Evolutionary conservation across 2,888 invertebrate genomes (phyloP).

Genomic region (Volucella bombylans): DNA sequence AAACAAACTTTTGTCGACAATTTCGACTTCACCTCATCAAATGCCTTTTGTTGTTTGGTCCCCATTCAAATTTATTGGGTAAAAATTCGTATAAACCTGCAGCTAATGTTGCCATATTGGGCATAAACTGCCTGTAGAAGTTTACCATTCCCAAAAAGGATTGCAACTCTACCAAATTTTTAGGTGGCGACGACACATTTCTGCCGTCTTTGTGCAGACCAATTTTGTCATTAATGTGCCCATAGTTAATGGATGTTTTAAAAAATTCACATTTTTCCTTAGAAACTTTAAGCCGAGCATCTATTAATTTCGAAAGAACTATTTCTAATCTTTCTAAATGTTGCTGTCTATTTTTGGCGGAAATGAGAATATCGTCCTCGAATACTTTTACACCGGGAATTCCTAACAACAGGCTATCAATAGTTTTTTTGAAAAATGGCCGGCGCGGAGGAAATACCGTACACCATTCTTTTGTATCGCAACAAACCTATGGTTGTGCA

Average conservation of each 20-base stretch:
- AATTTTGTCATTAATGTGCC: conserved; percentile 8
- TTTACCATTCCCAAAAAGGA: conserved; percentile 78
- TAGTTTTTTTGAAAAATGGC: conserved; percentile 58
- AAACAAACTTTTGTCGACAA: too few species aligned
- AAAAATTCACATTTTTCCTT: conserved; percentile 41
- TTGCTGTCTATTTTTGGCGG: too few species aligned
- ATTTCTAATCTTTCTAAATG: too few species aligned
- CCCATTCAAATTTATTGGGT: conserved; percentile 42
- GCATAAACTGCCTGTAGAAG: conserved; percentile 79
- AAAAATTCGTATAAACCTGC: conserved; percentile 76
- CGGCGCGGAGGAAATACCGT: conserved; percentile 76
- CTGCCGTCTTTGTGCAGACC: conserved; percentile 34
- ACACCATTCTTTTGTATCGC: conserved; percentile 73
- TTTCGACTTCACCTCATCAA: too few species aligned
- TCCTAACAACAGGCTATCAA: too few species aligned
- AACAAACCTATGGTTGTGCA: conserved; percentile 70
- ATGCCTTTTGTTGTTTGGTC: not conserved
- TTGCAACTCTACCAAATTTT: conserved; percentile 47
- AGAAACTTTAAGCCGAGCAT: too few species aligned
- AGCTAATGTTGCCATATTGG: conserved; percentile 75
- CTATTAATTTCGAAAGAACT: too few species aligned
- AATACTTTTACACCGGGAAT: too few species aligned
- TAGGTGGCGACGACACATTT: conserved; percentile 10
- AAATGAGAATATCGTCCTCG: too few species aligned
- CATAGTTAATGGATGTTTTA: conserved; percentile 63